Conservation (phyloP, 2,113 vertebrate genomes). For the Columba janthina region DNA sequence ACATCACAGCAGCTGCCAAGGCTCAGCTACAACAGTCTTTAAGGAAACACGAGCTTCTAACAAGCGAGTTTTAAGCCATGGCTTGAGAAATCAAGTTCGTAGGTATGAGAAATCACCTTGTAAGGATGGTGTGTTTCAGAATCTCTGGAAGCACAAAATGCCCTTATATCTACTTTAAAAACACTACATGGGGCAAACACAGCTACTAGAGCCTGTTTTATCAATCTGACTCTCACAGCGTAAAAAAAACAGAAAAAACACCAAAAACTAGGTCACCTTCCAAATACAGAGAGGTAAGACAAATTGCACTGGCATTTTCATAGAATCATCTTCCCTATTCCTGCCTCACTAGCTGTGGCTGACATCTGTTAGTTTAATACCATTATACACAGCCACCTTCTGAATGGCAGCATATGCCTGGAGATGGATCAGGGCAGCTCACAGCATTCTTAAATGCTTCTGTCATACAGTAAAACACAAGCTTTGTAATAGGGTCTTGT, state of each 20-base stretch:
- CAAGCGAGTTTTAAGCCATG: neutral
- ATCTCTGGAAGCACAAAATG: neutral
- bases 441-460: neutral
- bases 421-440: neutral
- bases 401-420: neutral
- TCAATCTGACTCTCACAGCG: neutral
- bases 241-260: neutral
- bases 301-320: neutral
- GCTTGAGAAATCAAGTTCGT: neutral
- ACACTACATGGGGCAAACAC: neutral
- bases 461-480: neutral
- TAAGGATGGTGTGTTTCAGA: neutral
- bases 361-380: conserved; percentile 35
- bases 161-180: neutral
- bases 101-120: neutral
- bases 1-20: neutral
- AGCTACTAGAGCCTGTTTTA: neutral
- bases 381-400: neutral
- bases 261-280: conserved; percentile 19
- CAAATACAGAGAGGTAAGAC: neutral
- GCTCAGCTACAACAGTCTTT: neutral
- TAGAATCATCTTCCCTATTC: neutral
- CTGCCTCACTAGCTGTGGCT: neutral
- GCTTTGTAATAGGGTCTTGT: neutral
- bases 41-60: conserved; percentile 1